phyloP scores from a whole-genome alignment of 2,113 vertebrate genomes.

The Anarrhichthys ocellatus region DNA sequence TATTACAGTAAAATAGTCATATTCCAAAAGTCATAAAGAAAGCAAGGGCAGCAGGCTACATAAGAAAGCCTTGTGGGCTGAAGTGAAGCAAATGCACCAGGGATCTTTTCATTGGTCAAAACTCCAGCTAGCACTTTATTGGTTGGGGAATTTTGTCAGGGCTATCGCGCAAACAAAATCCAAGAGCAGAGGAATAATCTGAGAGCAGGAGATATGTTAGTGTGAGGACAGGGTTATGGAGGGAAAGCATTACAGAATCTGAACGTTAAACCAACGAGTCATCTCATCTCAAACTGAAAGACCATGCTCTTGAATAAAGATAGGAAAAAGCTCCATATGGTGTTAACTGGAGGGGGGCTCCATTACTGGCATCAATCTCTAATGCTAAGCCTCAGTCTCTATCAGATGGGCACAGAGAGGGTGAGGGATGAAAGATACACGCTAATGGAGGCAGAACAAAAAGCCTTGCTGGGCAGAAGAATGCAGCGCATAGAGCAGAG shows the following conservation, averaged over 20 bases:
- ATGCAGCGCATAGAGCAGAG: neutral
- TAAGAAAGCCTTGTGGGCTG: neutral
- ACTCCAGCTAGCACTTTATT: too few relatives aligned
- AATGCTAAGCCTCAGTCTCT: slow-evolving; percentile 7
- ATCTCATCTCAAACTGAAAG: neutral
- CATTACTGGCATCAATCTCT: slow-evolving; percentile 18
- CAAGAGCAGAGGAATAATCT: too few relatives aligned
- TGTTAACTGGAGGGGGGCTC: neutral
- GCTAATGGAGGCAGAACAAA: slow-evolving; percentile 34
- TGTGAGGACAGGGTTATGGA: neutral
- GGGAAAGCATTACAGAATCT: neutral
- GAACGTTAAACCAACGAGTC: neutral
- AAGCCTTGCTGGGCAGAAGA: slow-evolving; percentile 35
- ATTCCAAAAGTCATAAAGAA: too few relatives aligned
- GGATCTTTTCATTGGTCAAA: too few relatives aligned
- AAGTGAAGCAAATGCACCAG: too few relatives aligned
- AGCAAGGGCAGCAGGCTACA: neutral
- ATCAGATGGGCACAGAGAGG: slow-evolving; percentile 36
- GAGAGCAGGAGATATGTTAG: neutral
- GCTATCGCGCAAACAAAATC: too few relatives aligned
- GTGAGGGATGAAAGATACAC: slow-evolving; percentile 32
- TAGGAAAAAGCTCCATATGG: neutral
- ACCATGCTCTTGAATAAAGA: neutral
- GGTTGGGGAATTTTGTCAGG: too few relatives aligned
- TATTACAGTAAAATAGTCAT: too few relatives aligned